Evolutionary conservation across 92 coral and sea anemone species (phyloP), one percentile per base, ranked within the genome.

Genomic region (Umimayanthus kanabou): DNA sequence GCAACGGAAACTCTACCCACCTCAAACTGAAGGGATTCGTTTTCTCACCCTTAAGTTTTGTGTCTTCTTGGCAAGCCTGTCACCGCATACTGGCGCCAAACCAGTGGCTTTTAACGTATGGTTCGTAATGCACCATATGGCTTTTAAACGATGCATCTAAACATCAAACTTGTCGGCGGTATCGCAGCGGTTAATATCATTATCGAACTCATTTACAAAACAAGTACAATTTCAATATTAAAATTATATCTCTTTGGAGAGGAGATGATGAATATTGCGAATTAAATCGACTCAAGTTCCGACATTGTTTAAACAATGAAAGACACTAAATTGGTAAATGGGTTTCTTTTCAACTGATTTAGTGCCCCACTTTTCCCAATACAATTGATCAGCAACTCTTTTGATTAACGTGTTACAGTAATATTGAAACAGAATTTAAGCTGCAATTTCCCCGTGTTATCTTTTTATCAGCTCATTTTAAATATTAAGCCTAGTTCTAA

Each of bases 61-160:
- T 73, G n/a, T 73, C 77, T 23, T 73, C 42, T 73, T 23, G 42
- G 47, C 22, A 30, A 14, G 47, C 8, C 5, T 73, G 77, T 73
- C 77, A 37, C 77, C 77, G 47, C 77, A 5, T 9, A 73, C 43
- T 29, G 77, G 22, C 77, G 40, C 15, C 23, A 73, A 33, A 61
- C 69, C 69, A 6, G 4, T 61, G 69, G 77, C 42, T 73, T 16
- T 73, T 73, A 73, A 23, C 18, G 13, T 39, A 13, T 30, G 26
- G 77, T 33, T 73, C 42, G 42, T 29, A 30, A 73, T 33, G 77
- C 77, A 73, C 77, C 77, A 73, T 33, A 73, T 73, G 77, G 40
- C 10, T 2, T 47, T 33, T 73, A 73, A 39, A 18, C 23, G 42
- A n/a, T 73, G 23, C 22, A 14, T 30, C 45, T 73, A 73, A 73